A percentile compares a stretch with the other conserved stretches of the same genome.
Conservation (phyloP, 2,797 vertebrate species). For the Cynopterus sphinx region DNA sequence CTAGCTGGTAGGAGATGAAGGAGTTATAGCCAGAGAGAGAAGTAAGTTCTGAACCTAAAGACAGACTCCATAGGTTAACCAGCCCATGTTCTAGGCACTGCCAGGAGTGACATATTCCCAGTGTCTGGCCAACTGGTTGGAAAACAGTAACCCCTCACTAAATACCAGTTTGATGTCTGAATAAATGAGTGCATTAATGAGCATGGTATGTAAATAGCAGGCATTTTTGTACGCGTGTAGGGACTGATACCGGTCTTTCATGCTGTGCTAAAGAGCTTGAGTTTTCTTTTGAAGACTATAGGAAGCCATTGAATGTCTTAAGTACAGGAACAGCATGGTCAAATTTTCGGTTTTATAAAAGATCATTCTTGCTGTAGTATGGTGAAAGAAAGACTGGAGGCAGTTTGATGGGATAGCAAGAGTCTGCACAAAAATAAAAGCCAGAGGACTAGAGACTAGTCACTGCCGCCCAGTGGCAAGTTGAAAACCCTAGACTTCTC, state of each 20-base stretch:
- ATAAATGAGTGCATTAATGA: constrained; percentile 9
- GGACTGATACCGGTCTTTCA: background rate
- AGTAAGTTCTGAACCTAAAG: background rate
- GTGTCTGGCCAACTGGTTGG: background rate
- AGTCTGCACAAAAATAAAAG: background rate
- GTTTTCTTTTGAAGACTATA: background rate
- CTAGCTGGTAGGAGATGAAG: background rate
- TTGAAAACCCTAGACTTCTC: background rate
- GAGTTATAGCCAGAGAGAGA: background rate
- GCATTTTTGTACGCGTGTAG: background rate
- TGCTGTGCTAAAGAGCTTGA: background rate
- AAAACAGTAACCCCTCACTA: background rate
- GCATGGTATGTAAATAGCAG: background rate
- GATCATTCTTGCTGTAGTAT: background rate
- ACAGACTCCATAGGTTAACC: background rate
- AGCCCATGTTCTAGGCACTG: background rate
- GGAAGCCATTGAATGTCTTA: background rate
- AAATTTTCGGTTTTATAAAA: background rate
- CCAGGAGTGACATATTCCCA: background rate
- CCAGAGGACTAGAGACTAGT: background rate
- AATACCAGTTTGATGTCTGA: background rate
- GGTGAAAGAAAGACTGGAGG: background rate
- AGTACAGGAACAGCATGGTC: background rate
- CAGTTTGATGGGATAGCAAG: background rate
- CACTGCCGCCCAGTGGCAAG: background rate